Evolutionary conservation across 2,113 vertebrate species (phyloP).

Genomic region (Pionites leucogaster): DNA sequence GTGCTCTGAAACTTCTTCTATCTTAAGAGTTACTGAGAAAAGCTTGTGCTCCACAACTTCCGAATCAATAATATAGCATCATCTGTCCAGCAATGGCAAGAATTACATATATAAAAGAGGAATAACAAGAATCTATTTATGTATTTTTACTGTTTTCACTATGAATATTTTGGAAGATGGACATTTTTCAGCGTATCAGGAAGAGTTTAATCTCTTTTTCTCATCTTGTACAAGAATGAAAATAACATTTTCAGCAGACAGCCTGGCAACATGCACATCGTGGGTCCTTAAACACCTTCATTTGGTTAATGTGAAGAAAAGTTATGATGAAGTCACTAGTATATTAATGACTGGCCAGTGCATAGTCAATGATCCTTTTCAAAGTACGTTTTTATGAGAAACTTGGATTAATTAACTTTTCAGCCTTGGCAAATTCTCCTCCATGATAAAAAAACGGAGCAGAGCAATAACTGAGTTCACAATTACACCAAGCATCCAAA

Average conservation of each 20-base stretch:
- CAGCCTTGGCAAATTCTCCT: neutral
- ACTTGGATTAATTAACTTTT: conserved; percentile 18
- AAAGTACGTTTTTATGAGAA: conserved; percentile 1
- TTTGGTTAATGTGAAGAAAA: conserved; percentile 3
- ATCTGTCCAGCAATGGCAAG: neutral
- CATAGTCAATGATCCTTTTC: neutral
- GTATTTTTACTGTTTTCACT: neutral
- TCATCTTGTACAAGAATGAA: neutral
- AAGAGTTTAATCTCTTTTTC: neutral
- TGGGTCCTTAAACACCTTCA: neutral
- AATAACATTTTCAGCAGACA: neutral
- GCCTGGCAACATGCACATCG: neutral
- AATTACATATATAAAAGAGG: neutral
- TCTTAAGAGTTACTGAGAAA: neutral
- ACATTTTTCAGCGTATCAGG: neutral
- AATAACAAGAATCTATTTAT: neutral
- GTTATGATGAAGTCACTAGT: neutral
- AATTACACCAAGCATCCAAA: neutral
- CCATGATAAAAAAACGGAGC: neutral
- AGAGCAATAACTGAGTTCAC: neutral
- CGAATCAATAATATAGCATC: neutral
- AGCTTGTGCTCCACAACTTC: neutral
- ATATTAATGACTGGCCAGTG: neutral
- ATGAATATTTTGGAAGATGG: neutral
- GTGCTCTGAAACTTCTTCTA: neutral